Conservation (phyloP, 2,797 vertebrate species). For the Columba guinea region DNA sequence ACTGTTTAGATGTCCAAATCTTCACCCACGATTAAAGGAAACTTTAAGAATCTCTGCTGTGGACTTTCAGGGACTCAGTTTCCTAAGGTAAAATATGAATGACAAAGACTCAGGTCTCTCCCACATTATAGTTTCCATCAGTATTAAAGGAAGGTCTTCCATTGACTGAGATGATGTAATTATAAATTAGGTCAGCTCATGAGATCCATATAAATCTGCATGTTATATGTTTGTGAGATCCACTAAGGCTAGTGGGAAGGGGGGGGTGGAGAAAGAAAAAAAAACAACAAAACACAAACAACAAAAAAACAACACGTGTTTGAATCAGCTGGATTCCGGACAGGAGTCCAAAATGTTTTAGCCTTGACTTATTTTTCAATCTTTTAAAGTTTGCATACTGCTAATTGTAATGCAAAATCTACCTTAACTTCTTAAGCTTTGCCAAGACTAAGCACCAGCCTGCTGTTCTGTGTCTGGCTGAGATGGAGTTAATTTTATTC, state of each 20-base stretch:
- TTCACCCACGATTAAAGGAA: neutral
- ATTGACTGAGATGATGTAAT: neutral
- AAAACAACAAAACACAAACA: too few species aligned
- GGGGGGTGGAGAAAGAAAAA: too few species aligned
- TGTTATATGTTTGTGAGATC: neutral
- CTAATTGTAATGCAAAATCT: neutral
- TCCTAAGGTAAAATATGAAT: neutral
- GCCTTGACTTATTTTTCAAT: neutral
- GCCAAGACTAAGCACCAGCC: neutral
- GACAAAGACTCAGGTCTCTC: neutral
- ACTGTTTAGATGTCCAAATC: neutral
- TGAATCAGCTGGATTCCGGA: neutral
- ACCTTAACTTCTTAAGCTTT: neutral
- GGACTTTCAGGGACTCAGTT: neutral
- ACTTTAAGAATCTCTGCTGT: neutral
- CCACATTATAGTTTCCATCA: neutral
- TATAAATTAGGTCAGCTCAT: neutral
- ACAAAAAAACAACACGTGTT: neutral
- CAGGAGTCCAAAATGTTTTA: neutral
- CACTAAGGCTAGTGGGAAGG: neutral
- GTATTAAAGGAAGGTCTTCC: neutral
- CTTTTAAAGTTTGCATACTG: neutral
- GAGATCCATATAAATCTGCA: neutral
- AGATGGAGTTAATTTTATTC: neutral
- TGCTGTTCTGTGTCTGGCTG: neutral